A percentile compares a stretch with the other conserved stretches of the same genome.
Evolutionary conservation across 2,113 vertebrate species (phyloP).

Genomic region (Ptilonorhynchus violaceus): DNA sequence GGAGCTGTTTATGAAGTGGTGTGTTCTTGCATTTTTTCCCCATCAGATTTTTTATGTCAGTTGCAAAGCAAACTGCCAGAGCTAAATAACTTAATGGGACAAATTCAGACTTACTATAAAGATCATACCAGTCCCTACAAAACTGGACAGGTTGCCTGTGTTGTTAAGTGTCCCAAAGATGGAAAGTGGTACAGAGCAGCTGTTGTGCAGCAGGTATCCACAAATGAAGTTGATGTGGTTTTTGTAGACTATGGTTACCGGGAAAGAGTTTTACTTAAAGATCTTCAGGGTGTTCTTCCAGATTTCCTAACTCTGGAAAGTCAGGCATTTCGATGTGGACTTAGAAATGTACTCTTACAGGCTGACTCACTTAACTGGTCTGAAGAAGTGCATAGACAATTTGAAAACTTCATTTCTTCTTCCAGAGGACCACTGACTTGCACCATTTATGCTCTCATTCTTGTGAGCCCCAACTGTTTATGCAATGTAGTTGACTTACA

Average conservation of each 20-base stretch:
- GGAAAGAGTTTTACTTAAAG: constrained; percentile 67
- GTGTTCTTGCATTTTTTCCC: constrained; percentile 75
- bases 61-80: constrained; percentile 59
- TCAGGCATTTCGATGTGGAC: constrained; percentile 84
- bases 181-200: constrained; percentile 82
- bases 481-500: constrained; percentile 81
- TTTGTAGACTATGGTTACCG: constrained; percentile 83
- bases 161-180: constrained; percentile 74
- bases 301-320: constrained; percentile 75
- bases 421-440: constrained; percentile 70
- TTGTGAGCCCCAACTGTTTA: constrained; percentile 59
- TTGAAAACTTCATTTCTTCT: constrained; percentile 71
- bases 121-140: constrained; percentile 63
- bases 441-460: constrained; percentile 67
- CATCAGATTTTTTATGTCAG: constrained; percentile 87
- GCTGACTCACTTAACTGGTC: constrained; percentile 56
- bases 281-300: constrained; percentile 77
- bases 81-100: constrained; percentile 79
- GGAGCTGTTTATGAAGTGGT: constrained; percentile 76
- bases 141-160: constrained; percentile 74
- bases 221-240: constrained; percentile 56
- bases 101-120: constrained; percentile 80
- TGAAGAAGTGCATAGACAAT: constrained; percentile 32
- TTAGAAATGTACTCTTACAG: constrained; percentile 65
- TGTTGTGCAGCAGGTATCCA: constrained; percentile 61